Conservation (phyloP, 2,797 vertebrate species). For the Eospalax fontanierii region DNA sequence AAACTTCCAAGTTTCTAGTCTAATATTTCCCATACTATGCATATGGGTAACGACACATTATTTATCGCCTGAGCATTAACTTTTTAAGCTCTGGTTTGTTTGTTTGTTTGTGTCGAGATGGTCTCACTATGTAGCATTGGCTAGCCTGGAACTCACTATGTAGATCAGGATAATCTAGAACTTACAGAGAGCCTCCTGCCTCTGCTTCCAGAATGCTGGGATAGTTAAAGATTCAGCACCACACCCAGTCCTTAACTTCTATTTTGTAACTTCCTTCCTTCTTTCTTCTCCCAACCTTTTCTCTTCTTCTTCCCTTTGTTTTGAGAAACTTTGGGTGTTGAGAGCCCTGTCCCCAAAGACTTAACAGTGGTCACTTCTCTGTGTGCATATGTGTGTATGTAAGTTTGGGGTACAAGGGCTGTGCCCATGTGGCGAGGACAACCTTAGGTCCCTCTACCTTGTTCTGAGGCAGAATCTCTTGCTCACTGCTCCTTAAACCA, state of each 20-base stretch:
- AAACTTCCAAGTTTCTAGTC: neutral
- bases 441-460: neutral
- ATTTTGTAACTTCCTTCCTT: neutral
- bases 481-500: neutral
- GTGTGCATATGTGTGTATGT: neutral
- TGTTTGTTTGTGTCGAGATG: no score
- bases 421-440: neutral
- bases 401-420: neutral
- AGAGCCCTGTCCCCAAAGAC: neutral
- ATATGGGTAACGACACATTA: neutral
- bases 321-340: neutral
- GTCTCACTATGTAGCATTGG: no score
- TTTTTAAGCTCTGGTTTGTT: neutral
- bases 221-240: no score
- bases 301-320: neutral
- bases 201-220: no score
- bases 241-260: neutral
- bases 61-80: neutral
- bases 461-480: neutral
- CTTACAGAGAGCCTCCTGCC: no score
- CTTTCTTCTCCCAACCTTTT: no score
- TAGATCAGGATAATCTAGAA: no score
- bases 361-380: neutral
- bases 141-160: no score
- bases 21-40: neutral